Conservation (phyloP, 2,888 invertebrate genomes). For the Stenchaetothrips biformis region DNA sequence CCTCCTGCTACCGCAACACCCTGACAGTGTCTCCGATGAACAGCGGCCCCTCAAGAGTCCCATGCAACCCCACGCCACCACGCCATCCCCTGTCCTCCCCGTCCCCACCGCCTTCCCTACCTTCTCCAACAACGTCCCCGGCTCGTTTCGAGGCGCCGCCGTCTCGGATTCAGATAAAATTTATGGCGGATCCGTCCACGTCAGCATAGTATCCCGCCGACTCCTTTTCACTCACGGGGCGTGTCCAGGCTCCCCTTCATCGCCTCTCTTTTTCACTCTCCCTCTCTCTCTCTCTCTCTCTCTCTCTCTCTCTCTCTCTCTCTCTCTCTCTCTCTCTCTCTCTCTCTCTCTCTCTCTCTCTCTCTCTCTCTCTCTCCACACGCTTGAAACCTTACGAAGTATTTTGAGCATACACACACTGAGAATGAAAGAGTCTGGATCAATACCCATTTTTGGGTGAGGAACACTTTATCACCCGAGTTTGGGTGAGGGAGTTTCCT, state of each 20-base stretch:
- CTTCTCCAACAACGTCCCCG: not conserved
- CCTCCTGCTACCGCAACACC: no score
- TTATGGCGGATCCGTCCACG: conserved; percentile 13
- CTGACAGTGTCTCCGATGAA: no score
- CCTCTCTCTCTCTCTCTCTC: conserved; percentile 1
- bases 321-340: conserved; percentile 9
- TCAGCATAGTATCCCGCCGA: not conserved
- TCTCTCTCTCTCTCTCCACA: not conserved
- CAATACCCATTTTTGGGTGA: no score
- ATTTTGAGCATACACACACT: no score
- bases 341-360: not conserved
- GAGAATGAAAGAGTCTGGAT: no score
- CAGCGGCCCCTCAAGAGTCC: no score
- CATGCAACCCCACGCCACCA: no score
- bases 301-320: conserved; percentile 7
- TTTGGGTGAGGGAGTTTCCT: no score
- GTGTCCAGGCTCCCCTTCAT: no score
- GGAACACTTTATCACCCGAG: no score
- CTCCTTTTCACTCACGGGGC: not conserved
- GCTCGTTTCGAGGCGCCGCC: not conserved
- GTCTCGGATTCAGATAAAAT: conserved; percentile 11
- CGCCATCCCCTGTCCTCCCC: no score
- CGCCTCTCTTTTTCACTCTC: not conserved
- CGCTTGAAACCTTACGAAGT: no score
- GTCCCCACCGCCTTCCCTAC: not conserved